phyloP scores from a whole-genome alignment of 2,113 vertebrate genomes.

The Macaca nemestrina region DNA sequence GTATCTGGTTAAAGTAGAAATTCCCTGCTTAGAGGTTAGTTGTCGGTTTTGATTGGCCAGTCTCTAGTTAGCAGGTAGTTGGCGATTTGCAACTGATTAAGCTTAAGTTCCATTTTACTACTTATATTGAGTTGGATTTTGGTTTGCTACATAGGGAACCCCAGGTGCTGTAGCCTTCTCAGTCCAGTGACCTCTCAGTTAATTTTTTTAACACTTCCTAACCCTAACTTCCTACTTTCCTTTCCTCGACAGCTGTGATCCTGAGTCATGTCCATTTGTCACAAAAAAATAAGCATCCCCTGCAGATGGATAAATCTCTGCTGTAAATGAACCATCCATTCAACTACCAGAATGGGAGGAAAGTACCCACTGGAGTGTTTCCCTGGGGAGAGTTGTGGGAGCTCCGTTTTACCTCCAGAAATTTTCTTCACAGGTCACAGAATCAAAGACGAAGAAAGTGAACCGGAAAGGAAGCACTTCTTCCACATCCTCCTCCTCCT shows the following conservation, averaged over 20 bases:
- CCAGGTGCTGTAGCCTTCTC: background rate
- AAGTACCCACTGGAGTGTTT: background rate
- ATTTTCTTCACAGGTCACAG: conserved; percentile 88
- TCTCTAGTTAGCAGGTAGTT: background rate
- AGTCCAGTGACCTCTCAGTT: background rate
- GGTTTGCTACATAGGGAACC: background rate
- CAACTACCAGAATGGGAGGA: background rate
- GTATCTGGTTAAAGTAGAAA: background rate
- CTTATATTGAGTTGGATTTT: background rate
- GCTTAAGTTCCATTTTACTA: background rate
- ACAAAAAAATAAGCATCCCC: background rate
- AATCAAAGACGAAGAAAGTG: conserved; percentile 92
- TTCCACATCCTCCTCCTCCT: conserved; percentile 95
- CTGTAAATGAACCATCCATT: background rate
- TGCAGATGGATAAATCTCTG: background rate
- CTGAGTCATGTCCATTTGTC: background rate
- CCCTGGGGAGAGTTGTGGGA: background rate
- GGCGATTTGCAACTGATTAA: background rate
- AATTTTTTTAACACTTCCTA: background rate
- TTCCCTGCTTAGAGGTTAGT: background rate
- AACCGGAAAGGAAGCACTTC: conserved; percentile 94
- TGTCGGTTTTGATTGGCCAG: background rate
- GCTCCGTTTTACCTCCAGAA: background rate
- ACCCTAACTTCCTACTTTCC: background rate
- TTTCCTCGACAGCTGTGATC: background rate